A percentile compares a stretch with the other conserved stretches of the same genome.
Conservation (phyloP, 1,140 invertebrate genomes). For the Euura lappo region DNA sequence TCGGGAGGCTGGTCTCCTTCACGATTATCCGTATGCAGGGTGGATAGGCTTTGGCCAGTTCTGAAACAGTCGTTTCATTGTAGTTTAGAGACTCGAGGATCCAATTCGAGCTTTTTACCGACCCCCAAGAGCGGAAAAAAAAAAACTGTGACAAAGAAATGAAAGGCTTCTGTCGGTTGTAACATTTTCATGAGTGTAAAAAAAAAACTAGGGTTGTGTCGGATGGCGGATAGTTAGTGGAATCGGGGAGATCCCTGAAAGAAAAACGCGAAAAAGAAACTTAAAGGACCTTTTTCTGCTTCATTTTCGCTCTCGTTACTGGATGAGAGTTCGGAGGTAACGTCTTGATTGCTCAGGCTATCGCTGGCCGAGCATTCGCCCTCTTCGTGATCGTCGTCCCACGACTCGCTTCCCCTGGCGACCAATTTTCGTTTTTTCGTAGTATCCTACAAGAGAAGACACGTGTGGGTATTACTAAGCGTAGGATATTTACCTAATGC, state of each 20-base stretch:
- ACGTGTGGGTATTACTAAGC: constrained; percentile 46
- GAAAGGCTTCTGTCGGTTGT: too few species aligned
- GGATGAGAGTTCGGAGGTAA: constrained; percentile 32
- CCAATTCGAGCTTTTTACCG: too few species aligned
- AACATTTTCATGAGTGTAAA: too few species aligned
- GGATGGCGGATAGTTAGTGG: too few species aligned
- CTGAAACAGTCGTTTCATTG: constrained; percentile 57
- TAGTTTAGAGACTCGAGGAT: constrained; percentile 11
- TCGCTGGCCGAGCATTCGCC: constrained; percentile 70
- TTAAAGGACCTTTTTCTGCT: constrained; percentile 39
- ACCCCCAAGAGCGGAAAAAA: too few species aligned
- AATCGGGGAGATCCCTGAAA: too few species aligned
- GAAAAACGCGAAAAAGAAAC: too few species aligned
- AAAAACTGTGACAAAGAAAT: too few species aligned
- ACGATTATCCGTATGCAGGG: constrained; percentile 90
- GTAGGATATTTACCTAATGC: constrained; percentile 65
- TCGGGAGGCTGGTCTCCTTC: constrained; percentile 70
- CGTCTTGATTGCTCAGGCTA: constrained; percentile 33
- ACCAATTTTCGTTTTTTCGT: constrained; percentile 45
- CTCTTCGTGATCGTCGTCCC: constrained; percentile 62
- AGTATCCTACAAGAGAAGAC: constrained; percentile 53
- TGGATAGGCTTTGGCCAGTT: constrained; percentile 75
- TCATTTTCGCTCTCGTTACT: constrained; percentile 46
- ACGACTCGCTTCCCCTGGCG: constrained; percentile 32
- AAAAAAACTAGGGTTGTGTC: too few species aligned